Evolutionary conservation across 1,140 invertebrate species (phyloP).

Genomic region (Magallana gigas): DNA sequence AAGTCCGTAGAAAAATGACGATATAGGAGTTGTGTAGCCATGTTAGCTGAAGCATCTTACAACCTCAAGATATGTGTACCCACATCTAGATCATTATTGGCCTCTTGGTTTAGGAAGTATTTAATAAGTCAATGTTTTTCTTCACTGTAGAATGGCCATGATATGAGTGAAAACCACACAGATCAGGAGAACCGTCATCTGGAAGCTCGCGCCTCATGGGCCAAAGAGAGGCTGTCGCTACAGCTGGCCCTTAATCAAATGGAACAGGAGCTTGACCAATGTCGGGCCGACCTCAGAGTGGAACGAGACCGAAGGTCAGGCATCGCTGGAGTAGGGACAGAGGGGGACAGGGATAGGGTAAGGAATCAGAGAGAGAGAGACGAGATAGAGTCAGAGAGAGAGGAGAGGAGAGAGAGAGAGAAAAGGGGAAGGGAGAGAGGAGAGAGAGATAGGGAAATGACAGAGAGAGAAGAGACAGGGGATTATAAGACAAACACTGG

Average conservation of each 20-base stretch:
- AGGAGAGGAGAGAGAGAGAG: constrained; percentile 8
- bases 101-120: constrained; percentile 41
- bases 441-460: background rate
- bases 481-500: too few species aligned
- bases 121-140: constrained; percentile 68
- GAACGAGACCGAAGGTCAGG: constrained; percentile 60
- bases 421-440: background rate
- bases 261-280: constrained; percentile 70
- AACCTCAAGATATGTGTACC: constrained; percentile 40
- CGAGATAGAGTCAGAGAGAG: background rate
- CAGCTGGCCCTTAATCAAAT: constrained; percentile 73
- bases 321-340: constrained; percentile 54
- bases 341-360: constrained; percentile 69
- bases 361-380: background rate
- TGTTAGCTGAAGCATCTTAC: constrained; percentile 49
- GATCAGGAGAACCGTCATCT: constrained; percentile 57
- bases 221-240: constrained; percentile 74
- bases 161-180: constrained; percentile 1
- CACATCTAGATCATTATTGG: constrained; percentile 69
- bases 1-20: constrained; percentile 39
- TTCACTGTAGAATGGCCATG: constrained; percentile 44
- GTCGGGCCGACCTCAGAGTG: constrained; percentile 69
- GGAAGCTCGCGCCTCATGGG: constrained; percentile 71
- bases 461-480: background rate
- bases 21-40: background rate